Conservation (phyloP, 2,888 invertebrate species). For the Plutella xylostella region DNA sequence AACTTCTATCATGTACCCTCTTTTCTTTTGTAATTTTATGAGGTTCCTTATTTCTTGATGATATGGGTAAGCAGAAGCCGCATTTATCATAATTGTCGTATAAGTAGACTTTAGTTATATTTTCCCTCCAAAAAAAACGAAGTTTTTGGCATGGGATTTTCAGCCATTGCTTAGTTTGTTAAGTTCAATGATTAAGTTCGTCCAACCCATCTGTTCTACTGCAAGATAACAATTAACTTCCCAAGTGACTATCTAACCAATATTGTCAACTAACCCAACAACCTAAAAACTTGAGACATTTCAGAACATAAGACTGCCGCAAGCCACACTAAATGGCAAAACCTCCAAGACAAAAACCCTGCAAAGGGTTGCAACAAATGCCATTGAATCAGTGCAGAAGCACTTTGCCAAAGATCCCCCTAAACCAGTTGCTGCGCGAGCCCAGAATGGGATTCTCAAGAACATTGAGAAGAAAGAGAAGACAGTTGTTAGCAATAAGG, state of each 20-base stretch:
- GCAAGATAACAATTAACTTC: too few species aligned
- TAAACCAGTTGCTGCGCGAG: constrained; percentile 39
- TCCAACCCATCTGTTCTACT: too few species aligned
- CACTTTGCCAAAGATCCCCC: constrained; percentile 50
- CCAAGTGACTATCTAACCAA: neutral
- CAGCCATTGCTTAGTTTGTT: too few species aligned
- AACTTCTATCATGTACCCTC: too few species aligned
- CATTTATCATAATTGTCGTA: too few species aligned
- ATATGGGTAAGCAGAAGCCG: too few species aligned
- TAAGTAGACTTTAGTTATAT: too few species aligned
- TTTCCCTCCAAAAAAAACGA: constrained; percentile 42
- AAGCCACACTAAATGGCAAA: constrained; percentile 40
- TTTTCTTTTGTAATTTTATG: neutral
- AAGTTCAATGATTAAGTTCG: too few species aligned
- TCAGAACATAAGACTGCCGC: constrained; percentile 50
- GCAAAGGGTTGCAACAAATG: constrained; percentile 47
- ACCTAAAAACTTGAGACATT: too few species aligned
- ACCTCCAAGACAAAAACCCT: constrained; percentile 58
- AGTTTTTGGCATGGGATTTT: constrained; percentile 1
- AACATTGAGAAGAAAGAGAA: constrained; percentile 47
- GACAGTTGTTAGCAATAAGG: constrained; percentile 22
- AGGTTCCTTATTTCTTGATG: too few species aligned
- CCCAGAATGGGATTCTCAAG: constrained; percentile 57
- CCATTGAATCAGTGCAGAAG: constrained; percentile 50
- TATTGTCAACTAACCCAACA: too few species aligned